A percentile compares a stretch with the other conserved stretches of the same genome.
These are phyloP conservation scores for Ferrisia virgata DNA, from an alignment of 2,888 invertebrate genomes.

Conservation along the genomic window DNA sequence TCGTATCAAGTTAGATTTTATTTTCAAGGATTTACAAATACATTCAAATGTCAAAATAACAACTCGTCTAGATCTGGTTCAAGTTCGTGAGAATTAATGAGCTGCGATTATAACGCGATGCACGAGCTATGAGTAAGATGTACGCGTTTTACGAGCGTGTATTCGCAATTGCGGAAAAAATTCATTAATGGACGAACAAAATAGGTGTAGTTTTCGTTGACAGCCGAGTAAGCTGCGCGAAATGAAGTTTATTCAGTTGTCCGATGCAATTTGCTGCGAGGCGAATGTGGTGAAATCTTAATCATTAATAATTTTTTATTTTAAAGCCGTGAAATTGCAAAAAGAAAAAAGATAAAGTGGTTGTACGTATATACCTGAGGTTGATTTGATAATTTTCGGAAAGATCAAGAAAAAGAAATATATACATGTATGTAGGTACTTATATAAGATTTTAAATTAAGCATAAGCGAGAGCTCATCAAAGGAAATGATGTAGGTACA, in stretches of 20 bases:
- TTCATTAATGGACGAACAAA: neutral
- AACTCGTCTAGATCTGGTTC: conserved; percentile 15
- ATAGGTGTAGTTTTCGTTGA: neutral
- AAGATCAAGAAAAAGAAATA: neutral
- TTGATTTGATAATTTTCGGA: neutral
- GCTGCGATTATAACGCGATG: neutral
- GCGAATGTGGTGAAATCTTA: neutral
- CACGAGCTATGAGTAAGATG: neutral
- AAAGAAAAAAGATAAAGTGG: neutral
- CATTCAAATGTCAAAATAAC: conserved; percentile 13
- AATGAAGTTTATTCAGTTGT: neutral
- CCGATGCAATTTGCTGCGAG: neutral
- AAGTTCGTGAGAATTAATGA: neutral
- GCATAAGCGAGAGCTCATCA: neutral
- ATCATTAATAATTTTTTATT: neutral
- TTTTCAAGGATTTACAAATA: neutral
- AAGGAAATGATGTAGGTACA: neutral
- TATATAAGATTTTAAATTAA: neutral
- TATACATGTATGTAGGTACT: no score
- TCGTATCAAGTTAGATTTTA: neutral
- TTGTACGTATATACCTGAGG: neutral
- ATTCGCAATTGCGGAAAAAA: neutral
- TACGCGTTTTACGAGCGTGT: neutral
- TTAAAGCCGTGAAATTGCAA: neutral
- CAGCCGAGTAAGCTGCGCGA: neutral